Base-by-base conservation (phyloP, 2,113 vertebrate genomes). In the Xenus cinereus region DNA sequence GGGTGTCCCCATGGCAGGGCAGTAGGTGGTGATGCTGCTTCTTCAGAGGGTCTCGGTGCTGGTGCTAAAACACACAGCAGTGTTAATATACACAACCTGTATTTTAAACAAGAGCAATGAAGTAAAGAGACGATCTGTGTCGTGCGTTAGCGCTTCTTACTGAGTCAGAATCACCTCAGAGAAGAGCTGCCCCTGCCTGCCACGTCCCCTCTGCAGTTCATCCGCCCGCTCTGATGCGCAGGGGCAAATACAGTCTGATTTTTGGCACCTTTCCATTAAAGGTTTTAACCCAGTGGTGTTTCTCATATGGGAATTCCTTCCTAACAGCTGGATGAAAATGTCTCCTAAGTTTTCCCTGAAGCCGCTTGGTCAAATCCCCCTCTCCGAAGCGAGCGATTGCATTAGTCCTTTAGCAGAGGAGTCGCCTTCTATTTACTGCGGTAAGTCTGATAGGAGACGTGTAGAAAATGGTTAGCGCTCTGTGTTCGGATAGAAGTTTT, bases 161-260 rank as follows among this genome's bases (percentile, higher is more conserved):
- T 3, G 27, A 50, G 30, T 14, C 35, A 45, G 15, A 72, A 46
- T 5, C 1, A 1, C 50, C 68, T n/a, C 39, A 1, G 37, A 53
- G 43, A 53, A 3, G 28, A n/a, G 14, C n/a, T 62, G 48, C 46
- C 41, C 41, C 35, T 33, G 27, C 26, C 51, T 57, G 80, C 68
- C 1, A 0, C 5, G 9, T 37, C 51, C 54, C 28, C 37, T 26
- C 79, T 62, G 71, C 5, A 0, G 54, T 69, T 63, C 74, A 39
- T 30, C 73, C 24, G 16, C 24, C 77, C 56, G 20, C 35, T 21
- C 32, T 17, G 48, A 18, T 48, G 39, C 28, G 41, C 7, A 2
- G 74, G 7, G 57, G 43, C 50, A 81, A 54, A 63, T 32, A 5
- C 19, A 0, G 1, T 9, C 62, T 21, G 2, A 15, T 23, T 75